Conservation (phyloP, 2,888 invertebrate genomes). For the Rutpela maculata region DNA sequence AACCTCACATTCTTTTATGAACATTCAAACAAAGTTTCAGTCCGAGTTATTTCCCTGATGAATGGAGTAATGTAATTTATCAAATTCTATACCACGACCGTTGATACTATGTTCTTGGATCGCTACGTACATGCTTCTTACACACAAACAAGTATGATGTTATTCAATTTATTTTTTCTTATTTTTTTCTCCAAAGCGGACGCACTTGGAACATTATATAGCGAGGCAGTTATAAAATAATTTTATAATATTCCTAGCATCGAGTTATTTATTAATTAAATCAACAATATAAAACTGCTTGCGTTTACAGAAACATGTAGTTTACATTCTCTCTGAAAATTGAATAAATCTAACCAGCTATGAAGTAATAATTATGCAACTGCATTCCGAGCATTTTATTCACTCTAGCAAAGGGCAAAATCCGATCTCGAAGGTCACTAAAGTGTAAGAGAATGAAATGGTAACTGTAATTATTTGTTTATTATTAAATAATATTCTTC, state of each 20-base stretch:
- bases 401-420: conserved; percentile 60
- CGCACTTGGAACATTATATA: background rate
- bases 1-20: too few relatives aligned
- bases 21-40: too few relatives aligned
- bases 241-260: conserved; percentile 33
- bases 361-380: conserved; percentile 62
- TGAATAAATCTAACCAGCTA: conserved; percentile 59
- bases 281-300: conserved; percentile 40
- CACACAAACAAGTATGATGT: background rate
- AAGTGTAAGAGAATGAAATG: conserved; percentile 44
- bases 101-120: too few relatives aligned
- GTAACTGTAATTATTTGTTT: conserved; percentile 48
- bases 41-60: too few relatives aligned
- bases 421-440: conserved; percentile 56
- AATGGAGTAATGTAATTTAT: too few relatives aligned
- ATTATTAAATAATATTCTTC: conserved; percentile 38
- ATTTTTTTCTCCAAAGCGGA: background rate
- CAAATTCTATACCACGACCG: too few relatives aligned
- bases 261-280: conserved; percentile 46
- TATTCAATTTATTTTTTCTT: background rate
- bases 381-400: conserved; percentile 60
- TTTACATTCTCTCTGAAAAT: conserved; percentile 57
- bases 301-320: conserved; percentile 46
- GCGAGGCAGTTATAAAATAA: conserved; percentile 38
- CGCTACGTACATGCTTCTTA: too few relatives aligned